A percentile compares a stretch with the other conserved stretches of the same genome.
Conservation (phyloP, 2,113 vertebrate genomes). For the Cynopterus brachyotis region DNA sequence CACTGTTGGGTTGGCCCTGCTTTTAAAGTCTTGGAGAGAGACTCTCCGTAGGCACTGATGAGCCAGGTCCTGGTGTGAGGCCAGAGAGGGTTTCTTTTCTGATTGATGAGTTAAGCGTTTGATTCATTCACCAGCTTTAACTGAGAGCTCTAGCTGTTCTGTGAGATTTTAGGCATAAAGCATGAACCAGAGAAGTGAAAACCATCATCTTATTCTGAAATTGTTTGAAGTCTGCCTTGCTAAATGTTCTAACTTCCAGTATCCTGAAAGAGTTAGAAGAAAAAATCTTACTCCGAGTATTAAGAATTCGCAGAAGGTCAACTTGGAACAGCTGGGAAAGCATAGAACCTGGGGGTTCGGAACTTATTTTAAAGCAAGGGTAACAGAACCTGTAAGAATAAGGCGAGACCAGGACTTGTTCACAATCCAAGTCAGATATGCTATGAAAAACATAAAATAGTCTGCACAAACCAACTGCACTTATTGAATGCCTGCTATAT, state of each 20-base stretch:
- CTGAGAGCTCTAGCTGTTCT: not conserved
- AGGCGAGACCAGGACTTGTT: not conserved
- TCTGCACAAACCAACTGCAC: not conserved
- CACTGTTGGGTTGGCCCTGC: not conserved
- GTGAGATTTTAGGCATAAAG: not conserved
- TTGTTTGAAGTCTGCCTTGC: not conserved
- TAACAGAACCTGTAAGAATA: not conserved
- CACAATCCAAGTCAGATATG: not conserved
- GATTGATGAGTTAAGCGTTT: not conserved
- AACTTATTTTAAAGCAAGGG: not conserved
- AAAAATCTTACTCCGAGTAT: not conserved
- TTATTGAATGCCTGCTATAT: not conserved
- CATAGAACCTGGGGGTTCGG: not conserved
- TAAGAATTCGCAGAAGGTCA: not conserved
- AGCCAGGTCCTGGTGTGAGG: not conserved
- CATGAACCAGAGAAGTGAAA: not conserved
- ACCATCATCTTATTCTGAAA: not conserved
- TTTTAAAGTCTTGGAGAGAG: not conserved
- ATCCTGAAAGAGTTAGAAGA: not conserved
- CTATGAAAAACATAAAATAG: not conserved
- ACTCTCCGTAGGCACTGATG: not conserved
- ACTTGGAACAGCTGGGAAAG: not conserved
- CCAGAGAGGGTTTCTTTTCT: not conserved
- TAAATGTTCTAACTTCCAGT: not conserved
- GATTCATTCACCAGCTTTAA: not conserved